Evolutionary conservation across 2,113 vertebrate species (phyloP).

Genomic region (Pedionomus torquatus): DNA sequence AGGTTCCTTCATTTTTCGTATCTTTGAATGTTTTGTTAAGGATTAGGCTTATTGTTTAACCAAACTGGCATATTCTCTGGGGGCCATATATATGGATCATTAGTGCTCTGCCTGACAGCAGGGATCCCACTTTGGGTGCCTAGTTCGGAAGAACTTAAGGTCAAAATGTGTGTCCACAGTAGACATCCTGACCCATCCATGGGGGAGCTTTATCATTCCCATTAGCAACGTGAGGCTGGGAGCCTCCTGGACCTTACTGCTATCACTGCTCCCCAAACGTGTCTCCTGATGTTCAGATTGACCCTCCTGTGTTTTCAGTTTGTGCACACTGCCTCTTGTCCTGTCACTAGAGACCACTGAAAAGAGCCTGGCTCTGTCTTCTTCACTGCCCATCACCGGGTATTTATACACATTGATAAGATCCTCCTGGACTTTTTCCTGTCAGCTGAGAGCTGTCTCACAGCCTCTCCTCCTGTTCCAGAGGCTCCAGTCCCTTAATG

Average conservation of each 20-base stretch:
- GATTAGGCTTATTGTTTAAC: neutral
- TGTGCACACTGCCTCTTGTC: neutral
- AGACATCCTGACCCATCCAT: neutral
- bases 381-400: neutral
- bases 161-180: neutral
- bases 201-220: neutral
- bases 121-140: neutral
- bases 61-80: neutral
- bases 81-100: neutral
- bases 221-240: neutral
- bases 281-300: neutral
- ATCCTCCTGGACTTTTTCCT: neutral
- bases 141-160: neutral
- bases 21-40: neutral
- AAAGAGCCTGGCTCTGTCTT: neutral
- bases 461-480: neutral
- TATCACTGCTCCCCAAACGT: neutral
- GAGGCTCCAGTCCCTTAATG: neutral
- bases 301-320: neutral
- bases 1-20: neutral
- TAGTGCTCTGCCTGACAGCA: neutral
- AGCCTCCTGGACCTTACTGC: neutral
- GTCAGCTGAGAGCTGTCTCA: too few relatives aligned
- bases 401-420: neutral
- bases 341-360: neutral